Evolutionary conservation across 2,113 vertebrate genomes (phyloP).

Genomic region (Brienomyrus longianalis): DNA sequence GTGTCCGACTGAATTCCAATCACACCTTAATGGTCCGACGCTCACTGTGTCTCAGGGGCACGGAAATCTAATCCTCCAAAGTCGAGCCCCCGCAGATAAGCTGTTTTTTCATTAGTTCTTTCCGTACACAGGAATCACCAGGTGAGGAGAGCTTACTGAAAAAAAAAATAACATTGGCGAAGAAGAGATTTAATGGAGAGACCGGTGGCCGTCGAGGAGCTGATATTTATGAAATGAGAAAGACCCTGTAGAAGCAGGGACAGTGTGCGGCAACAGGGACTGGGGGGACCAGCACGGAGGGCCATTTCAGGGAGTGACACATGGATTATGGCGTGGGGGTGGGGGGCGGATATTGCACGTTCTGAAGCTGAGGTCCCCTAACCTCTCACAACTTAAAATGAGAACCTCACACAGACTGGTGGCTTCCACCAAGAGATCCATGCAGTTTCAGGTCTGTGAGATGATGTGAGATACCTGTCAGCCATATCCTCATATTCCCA

Average conservation of each 20-base stretch:
- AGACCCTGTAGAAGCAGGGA: neutral
- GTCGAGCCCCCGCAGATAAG: neutral
- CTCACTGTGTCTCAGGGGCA: neutral
- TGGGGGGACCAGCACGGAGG: neutral
- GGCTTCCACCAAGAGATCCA: neutral
- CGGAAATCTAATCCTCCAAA: neutral
- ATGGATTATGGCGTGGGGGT: neutral
- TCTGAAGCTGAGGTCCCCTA: neutral
- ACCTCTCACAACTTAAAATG: neutral
- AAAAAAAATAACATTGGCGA: neutral
- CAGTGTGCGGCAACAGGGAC: neutral
- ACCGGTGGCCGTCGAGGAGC: neutral
- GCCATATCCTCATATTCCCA: neutral
- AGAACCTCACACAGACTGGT: neutral
- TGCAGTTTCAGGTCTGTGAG: neutral
- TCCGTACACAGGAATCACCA: neutral
- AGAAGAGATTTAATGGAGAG: neutral
- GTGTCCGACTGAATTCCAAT: neutral
- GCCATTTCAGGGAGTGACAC: neutral
- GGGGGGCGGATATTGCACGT: neutral
- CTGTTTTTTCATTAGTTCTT: neutral
- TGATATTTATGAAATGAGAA: neutral
- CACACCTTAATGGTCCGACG: neutral
- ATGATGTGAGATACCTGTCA: neutral
- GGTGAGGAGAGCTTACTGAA: neutral